Evolutionary conservation across 2,797 vertebrate genomes (phyloP).

Genomic region (Hemitrygon akajei): DNA sequence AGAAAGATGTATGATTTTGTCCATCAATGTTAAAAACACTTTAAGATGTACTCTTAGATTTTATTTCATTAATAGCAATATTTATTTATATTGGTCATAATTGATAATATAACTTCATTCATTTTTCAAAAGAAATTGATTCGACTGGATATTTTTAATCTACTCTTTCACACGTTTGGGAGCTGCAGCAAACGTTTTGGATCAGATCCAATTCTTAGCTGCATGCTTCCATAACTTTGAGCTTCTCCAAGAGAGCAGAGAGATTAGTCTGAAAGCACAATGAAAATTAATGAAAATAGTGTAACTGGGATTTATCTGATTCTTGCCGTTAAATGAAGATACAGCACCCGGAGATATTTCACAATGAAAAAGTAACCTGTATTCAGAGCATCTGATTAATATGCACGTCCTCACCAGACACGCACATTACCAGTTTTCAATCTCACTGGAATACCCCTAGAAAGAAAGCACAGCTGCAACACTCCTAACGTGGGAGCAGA

Average conservation of each 20-base stretch:
- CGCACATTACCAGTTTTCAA: neutral
- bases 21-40: neutral
- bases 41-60: neutral
- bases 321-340: neutral
- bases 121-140: constrained; percentile 7
- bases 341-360: neutral
- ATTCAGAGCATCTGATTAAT: neutral
- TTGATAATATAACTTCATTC: neutral
- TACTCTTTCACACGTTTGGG: neutral
- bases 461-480: neutral
- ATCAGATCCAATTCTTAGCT: neutral
- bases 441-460: neutral
- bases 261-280: neutral
- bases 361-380: too few species aligned
- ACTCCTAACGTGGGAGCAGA: too few species aligned
- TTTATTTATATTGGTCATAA: neutral
- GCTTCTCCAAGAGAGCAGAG: neutral
- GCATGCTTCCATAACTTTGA: neutral
- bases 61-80: neutral
- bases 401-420: neutral
- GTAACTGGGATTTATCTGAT: neutral
- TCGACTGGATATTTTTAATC: neutral
- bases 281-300: neutral
- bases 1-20: neutral
- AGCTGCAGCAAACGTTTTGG: neutral